Conservation (phyloP, 2,113 vertebrate species). For the Aspidoscelis tigris region DNA sequence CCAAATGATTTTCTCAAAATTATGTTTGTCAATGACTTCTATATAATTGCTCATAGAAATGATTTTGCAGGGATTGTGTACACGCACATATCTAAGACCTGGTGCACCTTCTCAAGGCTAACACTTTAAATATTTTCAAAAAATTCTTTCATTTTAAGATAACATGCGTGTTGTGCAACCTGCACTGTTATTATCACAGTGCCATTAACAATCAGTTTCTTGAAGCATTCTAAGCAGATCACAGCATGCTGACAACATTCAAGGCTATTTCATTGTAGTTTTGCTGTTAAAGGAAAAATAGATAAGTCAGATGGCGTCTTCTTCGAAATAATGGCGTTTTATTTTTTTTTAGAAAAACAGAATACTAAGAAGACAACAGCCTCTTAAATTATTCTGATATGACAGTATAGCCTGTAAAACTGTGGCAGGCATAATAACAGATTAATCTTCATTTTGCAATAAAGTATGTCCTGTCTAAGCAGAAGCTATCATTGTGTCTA, state of each 20-base stretch:
- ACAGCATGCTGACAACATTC: neutral
- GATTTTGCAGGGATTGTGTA: neutral
- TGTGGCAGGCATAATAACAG: constrained; percentile 13
- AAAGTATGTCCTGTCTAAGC: constrained; percentile 33
- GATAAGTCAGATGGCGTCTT: constrained; percentile 16
- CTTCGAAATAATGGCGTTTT: constrained; percentile 8
- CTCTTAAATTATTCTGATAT: constrained; percentile 27
- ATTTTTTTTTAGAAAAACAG: constrained; percentile 2
- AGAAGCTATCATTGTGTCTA: constrained; percentile 46
- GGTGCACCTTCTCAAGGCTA: neutral
- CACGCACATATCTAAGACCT: neutral
- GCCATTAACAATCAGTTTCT: neutral
- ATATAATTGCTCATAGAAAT: neutral
- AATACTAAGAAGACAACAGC: constrained; percentile 18
- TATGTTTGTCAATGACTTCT: neutral
- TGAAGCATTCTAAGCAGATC: constrained; percentile 13
- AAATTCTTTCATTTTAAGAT: neutral
- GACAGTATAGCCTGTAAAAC: constrained; percentile 29
- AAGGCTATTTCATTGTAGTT: constrained; percentile 3
- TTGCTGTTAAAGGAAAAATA: constrained; percentile 10
- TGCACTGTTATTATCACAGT: constrained; percentile 3
- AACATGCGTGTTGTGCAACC: neutral
- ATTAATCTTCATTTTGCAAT: constrained; percentile 33
- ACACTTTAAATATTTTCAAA: neutral
- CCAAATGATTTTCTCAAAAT: neutral